Conservation (phyloP, 2,888 invertebrate genomes). For the Blera fallax region DNA sequence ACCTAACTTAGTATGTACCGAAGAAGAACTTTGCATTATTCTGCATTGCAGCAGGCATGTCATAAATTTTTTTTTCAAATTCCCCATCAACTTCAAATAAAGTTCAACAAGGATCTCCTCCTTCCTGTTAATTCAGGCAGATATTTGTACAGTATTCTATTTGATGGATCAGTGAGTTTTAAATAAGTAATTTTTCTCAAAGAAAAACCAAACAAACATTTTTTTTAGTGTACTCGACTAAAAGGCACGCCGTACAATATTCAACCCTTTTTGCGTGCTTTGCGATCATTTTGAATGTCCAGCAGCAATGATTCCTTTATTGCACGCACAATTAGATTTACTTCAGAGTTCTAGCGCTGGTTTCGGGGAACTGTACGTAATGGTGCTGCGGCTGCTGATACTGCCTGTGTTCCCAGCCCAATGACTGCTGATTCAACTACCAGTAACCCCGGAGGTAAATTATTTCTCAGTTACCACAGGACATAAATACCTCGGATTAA, state of each 20-base stretch:
- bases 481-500: conserved; percentile 72
- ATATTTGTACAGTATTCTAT: too few relatives aligned
- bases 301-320: conserved; percentile 71
- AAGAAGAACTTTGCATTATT: too few relatives aligned
- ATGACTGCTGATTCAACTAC: conserved; percentile 33
- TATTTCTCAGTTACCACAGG: conserved; percentile 70
- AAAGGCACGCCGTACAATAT: background rate
- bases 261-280: conserved; percentile 72
- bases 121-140: too few relatives aligned
- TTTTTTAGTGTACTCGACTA: conserved; percentile 19
- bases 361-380: conserved; percentile 37
- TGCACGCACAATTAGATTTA: conserved; percentile 74
- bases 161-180: too few relatives aligned
- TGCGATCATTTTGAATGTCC: conserved; percentile 67
- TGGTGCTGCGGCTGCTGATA: conserved; percentile 41
- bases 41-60: too few relatives aligned
- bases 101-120: too few relatives aligned
- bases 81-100: too few relatives aligned
- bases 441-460: conserved; percentile 58
- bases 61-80: too few relatives aligned
- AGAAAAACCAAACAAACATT: background rate
- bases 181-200: background rate
- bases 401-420: conserved; percentile 12
- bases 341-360: conserved; percentile 36
- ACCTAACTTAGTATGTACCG: too few relatives aligned